Evolutionary conservation across 2,888 invertebrate species (phyloP), one percentile per base, ranked within the genome.

Genomic region (Acholoe squamosa): DNA sequence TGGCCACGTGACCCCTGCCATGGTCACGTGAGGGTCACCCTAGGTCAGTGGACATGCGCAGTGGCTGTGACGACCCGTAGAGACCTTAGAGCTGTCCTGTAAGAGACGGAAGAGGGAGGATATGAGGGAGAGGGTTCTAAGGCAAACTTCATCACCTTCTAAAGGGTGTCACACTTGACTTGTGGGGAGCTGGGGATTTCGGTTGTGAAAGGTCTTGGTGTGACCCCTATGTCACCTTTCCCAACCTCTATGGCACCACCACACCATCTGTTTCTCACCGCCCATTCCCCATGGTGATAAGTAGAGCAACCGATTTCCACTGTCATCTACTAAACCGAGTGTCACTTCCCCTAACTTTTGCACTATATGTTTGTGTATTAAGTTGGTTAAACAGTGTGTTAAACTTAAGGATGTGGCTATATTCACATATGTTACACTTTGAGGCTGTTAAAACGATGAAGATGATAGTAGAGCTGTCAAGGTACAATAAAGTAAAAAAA

Each of bases 11-110:
- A 71, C 71, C 71, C 71, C 34, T 7, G 84, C 7, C 33, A 34
- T 84, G 34, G 51, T 51, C 84, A 84, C 84, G 43, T 51, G 84
- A 33, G 14, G 84, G 43, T 51, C 84, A n/a, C 22, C 28, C 3
- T 22, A 25, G 84, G 84, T 84, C 84, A 84, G 34, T 34, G 10
- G 77, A 28, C 77, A 77, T 77, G 77, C 34, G 77, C 77, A 77
- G 84, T 84, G 84, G 84, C 84, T 34, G 19, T 22, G 71, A 43
- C 25, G 84, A 84, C 51, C 84, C 84, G n/a, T 51, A 43, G 3
- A 25, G 33, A 31, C 22, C 16, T 84, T 10, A 84, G 84, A 43
- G 51, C 51, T 34, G 16, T 10, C 84, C 84, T 22, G 43, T 84
- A 22, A 28, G 28, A 3, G 71, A 28, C 28, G 3, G 71, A 28